These are phyloP conservation scores for Pseudocheirus occidentalis DNA, from an alignment of 2,797 vertebrate species.

Conservation along the genomic window DNA sequence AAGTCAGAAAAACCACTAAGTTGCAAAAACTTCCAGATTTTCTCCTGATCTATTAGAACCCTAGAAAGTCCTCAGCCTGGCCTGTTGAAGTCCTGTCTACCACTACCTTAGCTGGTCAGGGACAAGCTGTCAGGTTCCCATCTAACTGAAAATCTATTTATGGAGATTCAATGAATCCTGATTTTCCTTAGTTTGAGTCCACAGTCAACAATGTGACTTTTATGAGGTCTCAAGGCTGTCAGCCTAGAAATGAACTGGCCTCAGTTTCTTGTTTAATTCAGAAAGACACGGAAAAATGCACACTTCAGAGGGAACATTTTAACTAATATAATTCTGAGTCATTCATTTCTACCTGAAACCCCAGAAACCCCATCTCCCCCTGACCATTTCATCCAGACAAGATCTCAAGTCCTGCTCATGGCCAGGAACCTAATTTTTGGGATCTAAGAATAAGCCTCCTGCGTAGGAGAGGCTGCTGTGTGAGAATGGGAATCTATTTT, in stretches of 20 bases:
- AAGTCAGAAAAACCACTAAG: slow-evolving; percentile 36
- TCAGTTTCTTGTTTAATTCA: slow-evolving; percentile 34
- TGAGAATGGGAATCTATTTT: not conserved
- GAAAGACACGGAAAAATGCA: not conserved
- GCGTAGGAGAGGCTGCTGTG: not conserved
- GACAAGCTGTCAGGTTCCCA: not conserved
- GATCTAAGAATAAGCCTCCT: slow-evolving; percentile 45
- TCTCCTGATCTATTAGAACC: not conserved
- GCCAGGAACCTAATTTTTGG: not conserved
- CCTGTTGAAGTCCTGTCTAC: not conserved
- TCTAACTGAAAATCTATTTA: slow-evolving; percentile 10
- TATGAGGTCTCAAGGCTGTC: not conserved
- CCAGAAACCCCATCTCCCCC: not conserved
- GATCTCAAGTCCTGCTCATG: not conserved
- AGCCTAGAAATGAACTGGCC: slow-evolving; percentile 4
- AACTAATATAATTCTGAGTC: not conserved
- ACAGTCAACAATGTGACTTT: slow-evolving; percentile 6
- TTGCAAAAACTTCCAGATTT: not conserved
- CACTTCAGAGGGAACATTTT: not conserved
- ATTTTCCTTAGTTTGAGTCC: slow-evolving; percentile 2
- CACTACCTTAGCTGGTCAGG: not conserved
- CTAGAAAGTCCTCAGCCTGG: not conserved
- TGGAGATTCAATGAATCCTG: not conserved
- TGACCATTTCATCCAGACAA: not conserved
- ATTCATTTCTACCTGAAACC: slow-evolving; percentile 18